A percentile compares a stretch with the other conserved stretches of the same genome.
Conservation (phyloP, 1,140 invertebrate genomes). For the Bombus huntii region DNA sequence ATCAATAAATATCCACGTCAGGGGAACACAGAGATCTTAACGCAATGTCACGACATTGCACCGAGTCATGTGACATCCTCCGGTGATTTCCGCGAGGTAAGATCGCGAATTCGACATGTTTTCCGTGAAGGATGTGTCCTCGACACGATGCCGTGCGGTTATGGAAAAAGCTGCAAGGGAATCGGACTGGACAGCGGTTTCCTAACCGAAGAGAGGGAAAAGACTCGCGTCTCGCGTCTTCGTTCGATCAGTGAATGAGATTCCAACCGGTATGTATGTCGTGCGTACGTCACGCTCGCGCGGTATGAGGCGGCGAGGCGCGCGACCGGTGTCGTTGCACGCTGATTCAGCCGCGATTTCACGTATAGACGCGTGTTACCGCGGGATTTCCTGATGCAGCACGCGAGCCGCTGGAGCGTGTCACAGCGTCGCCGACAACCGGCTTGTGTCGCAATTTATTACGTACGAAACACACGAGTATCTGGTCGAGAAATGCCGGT, state of each 20-base stretch:
- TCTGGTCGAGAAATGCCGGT: background rate
- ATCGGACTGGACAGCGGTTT: background rate
- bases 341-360: constrained; percentile 2
- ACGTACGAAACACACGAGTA: background rate
- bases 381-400: constrained; percentile 6
- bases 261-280: constrained; percentile 3
- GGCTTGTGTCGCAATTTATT: constrained; percentile 14
- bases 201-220: background rate
- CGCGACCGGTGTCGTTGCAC: background rate
- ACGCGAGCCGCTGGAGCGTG: background rate
- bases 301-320: background rate
- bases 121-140: background rate
- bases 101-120: background rate
- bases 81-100: background rate
- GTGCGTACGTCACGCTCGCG: constrained; percentile 35
- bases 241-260: constrained; percentile 41
- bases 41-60: background rate
- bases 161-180: background rate
- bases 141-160: background rate
- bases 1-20: constrained; percentile 11
- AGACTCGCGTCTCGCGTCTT: background rate
- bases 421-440: background rate
- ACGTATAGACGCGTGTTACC: constrained; percentile 1
- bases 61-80: background rate
- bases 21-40: background rate